Percentiles rank a stretch among this genome's conserved stretches.
These are phyloP conservation scores for Meteorus sp. DNA, from an alignment of 1,140 invertebrate genomes.

Conservation along the genomic window DNA sequence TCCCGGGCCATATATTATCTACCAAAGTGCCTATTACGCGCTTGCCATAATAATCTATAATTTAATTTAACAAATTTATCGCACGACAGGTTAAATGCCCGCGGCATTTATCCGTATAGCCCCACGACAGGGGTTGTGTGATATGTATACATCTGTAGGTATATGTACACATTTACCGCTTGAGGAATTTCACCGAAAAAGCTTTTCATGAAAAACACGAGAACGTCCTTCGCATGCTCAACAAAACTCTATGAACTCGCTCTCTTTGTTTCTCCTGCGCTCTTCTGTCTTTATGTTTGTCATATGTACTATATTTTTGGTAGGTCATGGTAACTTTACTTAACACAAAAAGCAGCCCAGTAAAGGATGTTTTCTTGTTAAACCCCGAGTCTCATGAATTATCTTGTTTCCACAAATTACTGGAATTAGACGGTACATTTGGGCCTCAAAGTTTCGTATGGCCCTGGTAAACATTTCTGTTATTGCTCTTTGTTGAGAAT, in stretches of 20 bases:
- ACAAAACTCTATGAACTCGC: not conserved
- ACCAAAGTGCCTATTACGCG: slow-evolving; percentile 42
- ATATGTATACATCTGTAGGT: slow-evolving; percentile 1
- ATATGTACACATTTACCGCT: not conserved
- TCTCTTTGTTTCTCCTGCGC: not conserved
- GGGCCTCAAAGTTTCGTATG: no score
- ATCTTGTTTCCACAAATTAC: slow-evolving; percentile 44
- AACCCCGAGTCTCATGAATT: slow-evolving; percentile 29
- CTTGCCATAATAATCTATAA: slow-evolving; percentile 44
- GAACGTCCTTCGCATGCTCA: not conserved
- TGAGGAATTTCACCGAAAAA: not conserved
- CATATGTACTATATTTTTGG: no score
- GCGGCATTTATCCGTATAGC: slow-evolving; percentile 31
- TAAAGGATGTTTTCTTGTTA: not conserved
- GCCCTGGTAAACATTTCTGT: no score
- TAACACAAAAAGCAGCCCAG: not conserved
- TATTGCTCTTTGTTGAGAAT: no score
- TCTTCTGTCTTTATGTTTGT: no score
- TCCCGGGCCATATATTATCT: slow-evolving; percentile 37
- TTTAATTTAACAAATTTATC: slow-evolving; percentile 49
- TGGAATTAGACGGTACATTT: slow-evolving; percentile 40
- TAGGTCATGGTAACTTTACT: no score
- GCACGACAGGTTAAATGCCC: slow-evolving; percentile 36
- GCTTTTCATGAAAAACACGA: not conserved
- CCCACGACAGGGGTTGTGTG: not conserved